phyloP scores from a whole-genome alignment of 2,113 vertebrate species.

The Macrotis lagotis region DNA sequence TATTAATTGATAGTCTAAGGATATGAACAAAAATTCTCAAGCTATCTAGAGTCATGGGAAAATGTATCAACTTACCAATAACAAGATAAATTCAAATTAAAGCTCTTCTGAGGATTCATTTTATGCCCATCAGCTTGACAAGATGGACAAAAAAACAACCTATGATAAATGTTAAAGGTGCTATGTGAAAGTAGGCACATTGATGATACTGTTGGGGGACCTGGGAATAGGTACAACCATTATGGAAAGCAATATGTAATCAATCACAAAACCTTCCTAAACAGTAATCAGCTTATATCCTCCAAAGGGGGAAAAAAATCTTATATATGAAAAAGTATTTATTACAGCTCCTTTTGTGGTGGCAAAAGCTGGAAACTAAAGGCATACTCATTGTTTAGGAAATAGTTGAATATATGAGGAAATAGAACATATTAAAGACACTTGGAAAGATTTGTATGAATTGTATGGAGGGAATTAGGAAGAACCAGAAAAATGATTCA shows the following conservation, averaged over 20 bases:
- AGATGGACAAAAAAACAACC: neutral
- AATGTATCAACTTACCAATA: neutral
- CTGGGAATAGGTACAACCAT: neutral
- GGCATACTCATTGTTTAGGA: neutral
- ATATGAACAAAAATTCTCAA: neutral
- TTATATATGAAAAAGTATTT: neutral
- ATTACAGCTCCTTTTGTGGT: neutral
- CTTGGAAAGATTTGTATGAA: neutral
- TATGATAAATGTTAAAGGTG: neutral
- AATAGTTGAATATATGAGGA: neutral
- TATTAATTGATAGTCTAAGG: neutral
- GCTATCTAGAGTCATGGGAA: neutral
- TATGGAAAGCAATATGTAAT: neutral
- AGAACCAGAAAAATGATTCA: neutral
- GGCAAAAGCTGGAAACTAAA: neutral
- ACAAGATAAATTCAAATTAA: neutral
- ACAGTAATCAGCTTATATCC: neutral
- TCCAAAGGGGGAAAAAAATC: neutral
- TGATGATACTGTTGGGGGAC: neutral
- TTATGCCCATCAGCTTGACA: neutral
- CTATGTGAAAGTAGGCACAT: neutral
- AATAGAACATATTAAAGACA: neutral
- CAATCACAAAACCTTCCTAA: neutral
- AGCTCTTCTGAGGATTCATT: neutral
- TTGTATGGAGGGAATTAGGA: neutral